Base-by-base conservation (phyloP, 2,113 vertebrate species). In the Cyprinodon brontotheroides region DNA sequence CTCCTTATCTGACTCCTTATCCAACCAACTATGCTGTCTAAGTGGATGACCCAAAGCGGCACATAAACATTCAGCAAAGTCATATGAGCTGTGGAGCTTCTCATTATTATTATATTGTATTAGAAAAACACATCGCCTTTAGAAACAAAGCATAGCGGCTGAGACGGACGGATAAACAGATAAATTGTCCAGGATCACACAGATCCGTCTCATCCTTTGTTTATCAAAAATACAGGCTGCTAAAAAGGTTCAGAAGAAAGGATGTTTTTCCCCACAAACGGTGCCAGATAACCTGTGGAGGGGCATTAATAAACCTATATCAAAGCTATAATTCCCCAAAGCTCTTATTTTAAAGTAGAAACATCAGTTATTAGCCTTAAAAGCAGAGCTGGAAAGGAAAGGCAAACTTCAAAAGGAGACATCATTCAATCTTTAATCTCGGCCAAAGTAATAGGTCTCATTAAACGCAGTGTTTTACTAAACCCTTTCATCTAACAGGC, bases 401-500 rank as follows among this genome's bases (percentile, higher is more conserved):
- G 76, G n/a, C 61, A 68, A 77, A 64, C 63, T 3, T 80, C 64
- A 50, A 39, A 79, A 65, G 60, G 70, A 37, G 38, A 39, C 2
- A 17, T 68, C 22, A 39, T 75, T 60, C 57, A 61, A 67, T 57
- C 41, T 59, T 60, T 61, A 61, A 67, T 57, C 41, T 59, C 50
- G 29, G 43, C 81, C 75, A 39, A 57, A 38, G 65, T 63, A 66
- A 83, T 69, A 68, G 39, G 72, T 71, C 45, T 83, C 82, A 83
- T 86, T 86, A 80, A 78, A 50, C 63, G 11, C 65, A 62, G 68
- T 63, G 53, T 83, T 76, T 80, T 61, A 36, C 47, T 10, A 76
- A 70, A 70, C 45, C 50, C 62, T 79, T 77, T 77, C 48, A 69
- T 71, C 77, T 82, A n/a, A 3, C 57, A 40, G 65, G 39, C 86